Conservation (phyloP, 1,140 invertebrate species). For the Calosoma granatense region DNA sequence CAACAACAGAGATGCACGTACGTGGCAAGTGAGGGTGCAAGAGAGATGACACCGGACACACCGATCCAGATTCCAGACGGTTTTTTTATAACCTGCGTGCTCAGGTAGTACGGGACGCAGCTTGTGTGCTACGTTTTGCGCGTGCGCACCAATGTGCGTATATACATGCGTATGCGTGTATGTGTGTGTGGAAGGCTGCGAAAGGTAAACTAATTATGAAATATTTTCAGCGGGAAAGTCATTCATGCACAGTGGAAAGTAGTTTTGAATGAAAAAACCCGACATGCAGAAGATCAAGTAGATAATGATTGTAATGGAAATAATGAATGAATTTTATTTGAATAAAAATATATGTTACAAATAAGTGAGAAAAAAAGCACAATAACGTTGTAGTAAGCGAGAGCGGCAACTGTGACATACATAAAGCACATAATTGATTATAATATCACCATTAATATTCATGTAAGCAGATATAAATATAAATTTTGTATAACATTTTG, state of each 20-base stretch:
- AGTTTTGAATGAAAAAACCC: too few species aligned
- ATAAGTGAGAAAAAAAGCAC: too few species aligned
- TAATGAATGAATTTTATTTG: too few species aligned
- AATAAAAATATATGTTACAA: too few species aligned
- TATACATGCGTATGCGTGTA: not conserved
- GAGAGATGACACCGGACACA: not conserved
- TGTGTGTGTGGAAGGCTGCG: constrained; percentile 5
- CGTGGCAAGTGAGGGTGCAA: not conserved
- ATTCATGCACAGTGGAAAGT: too few species aligned
- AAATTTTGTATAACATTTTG: not conserved
- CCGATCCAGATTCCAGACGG: constrained; percentile 23
- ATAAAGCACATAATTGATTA: not conserved
- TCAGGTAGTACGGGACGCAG: not conserved
- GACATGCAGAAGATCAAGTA: not conserved
- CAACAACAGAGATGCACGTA: not conserved
- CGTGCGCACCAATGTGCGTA: not conserved
- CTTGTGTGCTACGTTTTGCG: not conserved
- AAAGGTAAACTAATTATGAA: not conserved
- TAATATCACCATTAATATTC: not conserved
- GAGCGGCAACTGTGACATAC: not conserved
- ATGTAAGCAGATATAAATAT: not conserved
- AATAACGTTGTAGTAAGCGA: too few species aligned
- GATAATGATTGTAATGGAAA: not conserved
- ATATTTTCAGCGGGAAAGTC: too few species aligned
- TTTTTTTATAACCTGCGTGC: constrained; percentile 16